Evolutionary conservation across 2,797 vertebrate genomes (phyloP), one percentile per base, ranked within the genome.

Genomic region (Aeoliscus strigatus): DNA sequence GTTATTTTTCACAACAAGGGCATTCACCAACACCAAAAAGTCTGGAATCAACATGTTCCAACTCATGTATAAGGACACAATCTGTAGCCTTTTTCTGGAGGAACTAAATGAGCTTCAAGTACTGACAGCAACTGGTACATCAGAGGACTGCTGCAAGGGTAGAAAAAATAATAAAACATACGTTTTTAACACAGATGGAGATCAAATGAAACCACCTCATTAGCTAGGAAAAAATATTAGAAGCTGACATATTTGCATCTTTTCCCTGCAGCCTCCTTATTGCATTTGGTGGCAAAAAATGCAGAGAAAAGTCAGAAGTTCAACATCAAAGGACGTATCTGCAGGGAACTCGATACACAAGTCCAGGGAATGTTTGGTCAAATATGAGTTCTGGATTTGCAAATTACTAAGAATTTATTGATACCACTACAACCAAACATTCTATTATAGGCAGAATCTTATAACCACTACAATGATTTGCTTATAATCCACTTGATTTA

Each of bases 141-240:
- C 27, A 9, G 33, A 69, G 27, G 41, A 55, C 34, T 71, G 46
- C 53, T 42, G 28, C 31, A 51, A 38, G 8, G 35, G 49, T 37
- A 17, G 49, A 56, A 70, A 61, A 38, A 57, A 50, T 18, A 29
- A 51, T 39, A 13, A 34, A 36, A 35, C 5, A 4, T 23, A 3
- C 21, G 8, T 21, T 15, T 14, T 29, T 23, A n/a, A n/a, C n/a
- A n/a, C n/a, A n/a, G n/a, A n/a, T n/a, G n/a, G n/a, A n/a, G n/a
- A n/a, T n/a, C n/a, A n/a, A n/a, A 63, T 42, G n/a, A 73, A 73
- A 73, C 62, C 48, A 66, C 18, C 60, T 78, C 51, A 77, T 79
- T 80, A 78, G 48, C 37, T 21, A 21, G 31, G 25, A 61, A 54
- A 73, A 77, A 64, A 68, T 80, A 71, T 79, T 67, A 52, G 25